Conservation (phyloP, 1,140 invertebrate genomes). For the Drosophila santomea region DNA sequence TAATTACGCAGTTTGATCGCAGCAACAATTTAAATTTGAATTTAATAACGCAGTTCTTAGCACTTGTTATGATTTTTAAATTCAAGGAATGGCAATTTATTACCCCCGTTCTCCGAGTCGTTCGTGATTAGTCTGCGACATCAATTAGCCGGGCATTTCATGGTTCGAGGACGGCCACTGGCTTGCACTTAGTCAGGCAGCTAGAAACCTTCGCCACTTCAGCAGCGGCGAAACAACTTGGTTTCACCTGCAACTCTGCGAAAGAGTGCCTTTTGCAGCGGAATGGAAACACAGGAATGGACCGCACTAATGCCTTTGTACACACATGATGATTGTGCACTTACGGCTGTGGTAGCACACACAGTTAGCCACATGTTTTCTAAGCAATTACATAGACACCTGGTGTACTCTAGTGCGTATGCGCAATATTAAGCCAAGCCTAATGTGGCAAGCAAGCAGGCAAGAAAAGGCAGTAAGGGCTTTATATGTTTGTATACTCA, state of each 20-base stretch:
- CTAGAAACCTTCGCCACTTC: slow-evolving; percentile 8
- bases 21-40: slow-evolving; percentile 10
- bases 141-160: slow-evolving; percentile 39
- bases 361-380: slow-evolving; percentile 66
- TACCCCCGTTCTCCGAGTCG: slow-evolving; percentile 9
- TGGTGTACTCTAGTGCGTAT: slow-evolving; percentile 60
- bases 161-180: slow-evolving; percentile 20
- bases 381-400: slow-evolving; percentile 68
- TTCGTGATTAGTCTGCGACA: slow-evolving; percentile 18
- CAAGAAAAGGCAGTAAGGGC: background rate
- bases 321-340: slow-evolving; percentile 57
- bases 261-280: slow-evolving; percentile 58
- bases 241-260: slow-evolving; percentile 50
- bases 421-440: slow-evolving; percentile 40
- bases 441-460: slow-evolving; percentile 5
- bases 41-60: slow-evolving; percentile 13
- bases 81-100: slow-evolving; percentile 17
- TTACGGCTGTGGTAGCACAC: background rate
- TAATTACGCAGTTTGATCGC: slow-evolving; percentile 53
- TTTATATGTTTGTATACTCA: too few relatives aligned
- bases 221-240: slow-evolving; percentile 57
- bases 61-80: slow-evolving; percentile 13
- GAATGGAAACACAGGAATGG: slow-evolving; percentile 47
- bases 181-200: slow-evolving; percentile 56
- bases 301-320: slow-evolving; percentile 75